Evolutionary conservation across 2,797 vertebrate species (phyloP).

Genomic region (Falco berigora): DNA sequence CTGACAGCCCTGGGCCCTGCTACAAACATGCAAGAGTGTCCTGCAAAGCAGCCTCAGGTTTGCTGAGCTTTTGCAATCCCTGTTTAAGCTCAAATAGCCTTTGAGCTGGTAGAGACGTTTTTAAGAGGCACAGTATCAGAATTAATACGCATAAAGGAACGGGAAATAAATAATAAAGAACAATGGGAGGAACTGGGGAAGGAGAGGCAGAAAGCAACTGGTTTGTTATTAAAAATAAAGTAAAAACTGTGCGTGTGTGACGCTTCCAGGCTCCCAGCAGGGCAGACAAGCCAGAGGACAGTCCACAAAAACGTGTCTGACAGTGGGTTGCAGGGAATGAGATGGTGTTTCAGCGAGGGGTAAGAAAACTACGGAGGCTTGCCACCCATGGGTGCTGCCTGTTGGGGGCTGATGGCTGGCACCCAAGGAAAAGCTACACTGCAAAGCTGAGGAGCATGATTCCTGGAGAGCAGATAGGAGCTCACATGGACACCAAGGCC

Average conservation of each 20-base stretch:
- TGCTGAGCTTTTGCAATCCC: background rate
- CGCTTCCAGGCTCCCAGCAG: background rate
- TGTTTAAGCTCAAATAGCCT: background rate
- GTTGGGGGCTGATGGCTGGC: background rate
- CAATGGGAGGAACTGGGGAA: background rate
- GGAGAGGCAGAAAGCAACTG: background rate
- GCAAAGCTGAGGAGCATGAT: fast-evolving
- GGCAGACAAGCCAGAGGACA: background rate
- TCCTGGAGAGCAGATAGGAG: background rate
- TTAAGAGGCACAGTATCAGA: background rate
- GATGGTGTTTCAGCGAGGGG: background rate
- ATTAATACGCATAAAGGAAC: background rate
- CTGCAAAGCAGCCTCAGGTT: background rate
- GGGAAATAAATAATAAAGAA: background rate
- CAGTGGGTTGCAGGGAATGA: background rate
- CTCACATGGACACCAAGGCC: no score
- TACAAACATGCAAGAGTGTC: background rate
- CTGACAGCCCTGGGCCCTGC: background rate
- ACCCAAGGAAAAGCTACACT: background rate
- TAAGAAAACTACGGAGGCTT: background rate
- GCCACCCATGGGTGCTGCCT: background rate
- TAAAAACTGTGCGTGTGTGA: background rate
- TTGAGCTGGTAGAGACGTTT: background rate
- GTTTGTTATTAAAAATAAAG: background rate
- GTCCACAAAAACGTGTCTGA: background rate